Conservation (phyloP, 23 tunicate species). For the Clavelina lepadiformis region DNA sequence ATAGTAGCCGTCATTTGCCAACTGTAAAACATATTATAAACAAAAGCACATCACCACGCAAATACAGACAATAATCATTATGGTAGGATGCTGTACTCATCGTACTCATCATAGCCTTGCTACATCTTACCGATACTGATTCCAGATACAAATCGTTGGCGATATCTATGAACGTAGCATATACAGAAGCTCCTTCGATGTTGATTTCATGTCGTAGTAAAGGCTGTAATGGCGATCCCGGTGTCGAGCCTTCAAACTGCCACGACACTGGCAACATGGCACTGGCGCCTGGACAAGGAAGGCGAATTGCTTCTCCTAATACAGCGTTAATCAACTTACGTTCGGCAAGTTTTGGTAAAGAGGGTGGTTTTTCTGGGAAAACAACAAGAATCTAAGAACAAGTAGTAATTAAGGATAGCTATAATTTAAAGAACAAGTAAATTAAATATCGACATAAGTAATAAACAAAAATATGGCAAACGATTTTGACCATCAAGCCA, state of each 20-base stretch:
- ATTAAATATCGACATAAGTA: no score
- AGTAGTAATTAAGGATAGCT: background rate
- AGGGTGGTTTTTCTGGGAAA: background rate
- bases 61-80: no score
- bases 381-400: background rate
- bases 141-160: background rate
- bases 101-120: background rate
- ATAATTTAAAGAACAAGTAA: no score
- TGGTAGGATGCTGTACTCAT: no score
- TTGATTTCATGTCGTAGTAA: conserved; percentile 10
- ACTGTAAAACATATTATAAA: conserved; percentile 5
- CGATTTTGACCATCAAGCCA: no score
- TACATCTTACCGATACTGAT: conserved; percentile 4
- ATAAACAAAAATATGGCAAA: no score
- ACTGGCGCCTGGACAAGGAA: conserved; percentile 13
- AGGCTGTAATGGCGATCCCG: background rate
- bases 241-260: conserved; percentile 26
- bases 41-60: background rate
- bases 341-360: conserved; percentile 1
- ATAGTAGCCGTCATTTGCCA: conserved; percentile 33
- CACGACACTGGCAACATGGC: conserved; percentile 32
- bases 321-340: conserved; percentile 3
- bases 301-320: background rate
- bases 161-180: background rate
- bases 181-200: background rate